phyloP scores from a whole-genome alignment of 37 sponge, comb jelly and placozoan species.

The Axinella damicornis region DNA sequence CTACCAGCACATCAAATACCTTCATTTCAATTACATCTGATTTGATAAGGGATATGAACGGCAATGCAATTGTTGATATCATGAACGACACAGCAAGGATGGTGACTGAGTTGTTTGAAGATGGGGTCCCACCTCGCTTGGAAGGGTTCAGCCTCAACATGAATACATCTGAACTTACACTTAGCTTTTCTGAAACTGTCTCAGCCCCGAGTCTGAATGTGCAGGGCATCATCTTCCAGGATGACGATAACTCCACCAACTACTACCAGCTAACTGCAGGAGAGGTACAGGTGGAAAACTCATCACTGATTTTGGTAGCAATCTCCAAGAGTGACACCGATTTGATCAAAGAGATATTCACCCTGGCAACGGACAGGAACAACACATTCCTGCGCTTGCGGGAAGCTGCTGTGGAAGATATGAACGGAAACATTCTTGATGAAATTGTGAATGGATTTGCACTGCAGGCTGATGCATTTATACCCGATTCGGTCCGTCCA shows the following conservation, averaged over 20 bases:
- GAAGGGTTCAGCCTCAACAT: constrained; percentile 75
- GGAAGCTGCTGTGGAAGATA: constrained; percentile 53
- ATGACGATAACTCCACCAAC: constrained; percentile 46
- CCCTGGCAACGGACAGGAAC: constrained; percentile 54
- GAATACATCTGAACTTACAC: constrained; percentile 56
- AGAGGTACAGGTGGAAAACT: constrained; percentile 41
- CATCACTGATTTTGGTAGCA: constrained; percentile 53
- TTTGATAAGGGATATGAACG: constrained; percentile 80
- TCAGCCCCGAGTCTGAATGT: constrained; percentile 54
- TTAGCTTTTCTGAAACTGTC: constrained; percentile 81
- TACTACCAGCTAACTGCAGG: constrained; percentile 43
- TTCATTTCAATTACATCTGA: constrained; percentile 63
- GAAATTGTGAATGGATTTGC: constrained; percentile 55
- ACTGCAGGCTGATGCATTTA: constrained; percentile 32
- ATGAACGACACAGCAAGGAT: constrained; percentile 35
- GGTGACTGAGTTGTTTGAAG: constrained; percentile 30
- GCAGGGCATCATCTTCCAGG: constrained; percentile 55
- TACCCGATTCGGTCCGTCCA: constrained; percentile 59
- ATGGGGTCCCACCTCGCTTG: constrained; percentile 59
- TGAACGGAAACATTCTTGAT: constrained; percentile 49
- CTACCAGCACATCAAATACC: constrained; percentile 57
- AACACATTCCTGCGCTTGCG: constrained; percentile 65
- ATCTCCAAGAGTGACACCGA: constrained; percentile 58
- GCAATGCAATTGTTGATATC: constrained; percentile 56
- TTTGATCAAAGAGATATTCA: constrained; percentile 60